Conservation (phyloP, 2,113 vertebrate genomes). For the Melanostigma gelatinosum region DNA sequence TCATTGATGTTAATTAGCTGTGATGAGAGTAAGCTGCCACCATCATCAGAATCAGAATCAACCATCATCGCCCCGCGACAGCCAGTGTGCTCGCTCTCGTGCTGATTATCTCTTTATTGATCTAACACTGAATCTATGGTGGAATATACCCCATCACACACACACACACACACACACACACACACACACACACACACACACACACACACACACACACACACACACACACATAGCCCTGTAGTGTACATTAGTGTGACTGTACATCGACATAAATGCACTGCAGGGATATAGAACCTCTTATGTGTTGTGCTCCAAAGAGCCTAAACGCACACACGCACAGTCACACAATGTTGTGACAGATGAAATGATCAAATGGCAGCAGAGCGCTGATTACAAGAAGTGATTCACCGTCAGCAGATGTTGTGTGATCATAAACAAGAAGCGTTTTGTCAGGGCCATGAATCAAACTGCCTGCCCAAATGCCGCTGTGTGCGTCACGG, state of each 20-base stretch:
- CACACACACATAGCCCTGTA: neutral
- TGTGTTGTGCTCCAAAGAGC: slow-evolving; percentile 16
- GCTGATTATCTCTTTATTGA: slow-evolving; percentile 35
- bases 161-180: slow-evolving; percentile 18
- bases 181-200: slow-evolving; percentile 16
- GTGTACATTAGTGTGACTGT: slow-evolving; percentile 12
- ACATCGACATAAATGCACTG: neutral
- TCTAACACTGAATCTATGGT: slow-evolving; percentile 3
- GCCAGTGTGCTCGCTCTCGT: slow-evolving; percentile 1
- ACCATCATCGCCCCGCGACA: slow-evolving; percentile 14
- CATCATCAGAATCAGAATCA: neutral
- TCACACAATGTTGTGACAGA: slow-evolving; percentile 40
- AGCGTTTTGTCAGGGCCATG: slow-evolving; percentile 72
- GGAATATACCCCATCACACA: neutral
- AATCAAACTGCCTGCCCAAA: slow-evolving; percentile 66
- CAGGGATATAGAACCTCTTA: slow-evolving; percentile 1
- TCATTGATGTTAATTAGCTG: slow-evolving; percentile 65
- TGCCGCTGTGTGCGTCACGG: slow-evolving; percentile 52
- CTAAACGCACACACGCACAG: neutral
- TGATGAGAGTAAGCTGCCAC: slow-evolving; percentile 56
- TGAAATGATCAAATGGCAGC: slow-evolving; percentile 69
- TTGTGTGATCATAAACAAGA: slow-evolving; percentile 78
- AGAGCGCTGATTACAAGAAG: slow-evolving; percentile 67
- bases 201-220: slow-evolving; percentile 7
- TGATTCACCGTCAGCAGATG: slow-evolving; percentile 77